A percentile compares a stretch with the other conserved stretches of the same genome.
Evolutionary conservation across 2,888 invertebrate genomes (phyloP).

Genomic region (Phengaris alcon): DNA sequence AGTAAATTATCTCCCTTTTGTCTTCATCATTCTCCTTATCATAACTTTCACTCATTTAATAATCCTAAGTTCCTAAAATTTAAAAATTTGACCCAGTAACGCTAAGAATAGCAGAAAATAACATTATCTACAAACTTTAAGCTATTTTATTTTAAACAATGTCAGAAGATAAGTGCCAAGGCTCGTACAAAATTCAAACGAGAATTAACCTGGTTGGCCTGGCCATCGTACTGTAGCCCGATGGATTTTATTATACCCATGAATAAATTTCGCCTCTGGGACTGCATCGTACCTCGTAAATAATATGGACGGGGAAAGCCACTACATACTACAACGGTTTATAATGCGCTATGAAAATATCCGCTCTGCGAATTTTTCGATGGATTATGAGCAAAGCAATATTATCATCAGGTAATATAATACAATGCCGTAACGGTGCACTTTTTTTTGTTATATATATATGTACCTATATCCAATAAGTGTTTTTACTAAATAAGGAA

Average conservation of each 20-base stretch:
- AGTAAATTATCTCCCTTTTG: no score
- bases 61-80: no score
- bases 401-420: constrained; percentile 32
- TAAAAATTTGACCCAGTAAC: no score
- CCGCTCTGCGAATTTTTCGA: constrained; percentile 43
- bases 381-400: constrained; percentile 46
- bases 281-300: constrained; percentile 60
- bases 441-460: no score
- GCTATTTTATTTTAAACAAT: constrained; percentile 20
- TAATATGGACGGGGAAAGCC: constrained; percentile 62
- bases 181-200: constrained; percentile 57
- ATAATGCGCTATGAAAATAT: constrained; percentile 48
- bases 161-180: constrained; percentile 39
- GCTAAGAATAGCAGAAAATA: no score
- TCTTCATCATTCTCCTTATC: no score
- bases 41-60: no score
- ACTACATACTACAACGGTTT: constrained; percentile 54
- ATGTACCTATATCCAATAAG: no score
- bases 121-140: not conserved
- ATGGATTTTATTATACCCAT: constrained; percentile 74
- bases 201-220: constrained; percentile 56
- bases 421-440: not conserved
- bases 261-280: constrained; percentile 68
- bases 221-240: constrained; percentile 51
- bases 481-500: no score